phyloP scores from a whole-genome alignment of 2,888 invertebrate species.

The Mythimna loreyi region DNA sequence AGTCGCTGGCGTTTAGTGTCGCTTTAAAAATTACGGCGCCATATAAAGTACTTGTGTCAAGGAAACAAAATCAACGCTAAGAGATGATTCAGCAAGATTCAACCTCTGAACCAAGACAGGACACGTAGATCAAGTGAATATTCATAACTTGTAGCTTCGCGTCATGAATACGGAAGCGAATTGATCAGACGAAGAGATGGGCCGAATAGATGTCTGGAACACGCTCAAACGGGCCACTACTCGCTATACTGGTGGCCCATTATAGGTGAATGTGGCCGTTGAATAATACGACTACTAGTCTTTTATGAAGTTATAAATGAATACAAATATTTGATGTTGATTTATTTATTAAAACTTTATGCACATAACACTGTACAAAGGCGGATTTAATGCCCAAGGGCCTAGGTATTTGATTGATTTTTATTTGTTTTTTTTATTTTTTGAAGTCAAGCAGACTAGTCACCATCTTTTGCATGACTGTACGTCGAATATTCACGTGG shows the following conservation, averaged over 20 bases:
- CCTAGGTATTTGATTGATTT: no score
- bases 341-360: no score
- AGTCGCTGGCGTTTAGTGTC: no score
- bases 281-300: neutral
- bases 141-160: slow-evolving; percentile 51
- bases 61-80: slow-evolving; percentile 14
- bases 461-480: no score
- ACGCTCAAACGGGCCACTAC: neutral
- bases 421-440: no score
- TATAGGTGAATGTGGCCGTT: neutral
- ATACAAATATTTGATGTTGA: no score
- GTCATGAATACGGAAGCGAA: slow-evolving; percentile 51
- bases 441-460: no score
- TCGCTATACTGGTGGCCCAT: neutral
- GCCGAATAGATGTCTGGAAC: neutral
- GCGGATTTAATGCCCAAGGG: no score
- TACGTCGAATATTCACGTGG: no score
- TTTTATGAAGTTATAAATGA: neutral
- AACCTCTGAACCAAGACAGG: slow-evolving; percentile 8
- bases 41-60: neutral
- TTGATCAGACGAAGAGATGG: slow-evolving; percentile 39
- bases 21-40: no score
- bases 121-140: slow-evolving; percentile 48
- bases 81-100: slow-evolving; percentile 39
- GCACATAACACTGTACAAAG: no score